Evolutionary conservation across 2,797 vertebrate genomes (phyloP), one percentile per base, ranked within the genome.

Genomic region (Gymnoscopelus microlampas): DNA sequence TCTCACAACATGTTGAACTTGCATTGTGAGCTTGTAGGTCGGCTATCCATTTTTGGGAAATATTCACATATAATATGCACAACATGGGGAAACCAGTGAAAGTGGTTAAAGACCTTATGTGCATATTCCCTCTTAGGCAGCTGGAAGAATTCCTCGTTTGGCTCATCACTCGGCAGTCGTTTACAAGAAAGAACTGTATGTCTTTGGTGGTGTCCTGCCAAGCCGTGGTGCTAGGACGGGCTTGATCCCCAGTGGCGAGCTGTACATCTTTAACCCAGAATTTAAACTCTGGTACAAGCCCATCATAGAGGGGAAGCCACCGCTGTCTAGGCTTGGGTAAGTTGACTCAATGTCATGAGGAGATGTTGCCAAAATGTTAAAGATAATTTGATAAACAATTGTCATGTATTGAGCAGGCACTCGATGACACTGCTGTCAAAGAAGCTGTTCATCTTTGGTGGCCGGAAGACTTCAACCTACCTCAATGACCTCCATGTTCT

Each of bases 281-380:
- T 94, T 93, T 90, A 94, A 95, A 85, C 93, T 98, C 70, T 98
- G 96, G 96, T 98, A 98, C 84, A 93, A 96, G 81, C 96, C 96
- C 35, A 96, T 97, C 56, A 94, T 95, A 70, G 96, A 97, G 75
- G 96, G 96, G 8, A 90, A 94, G 61, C 92, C 86, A 74, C 96
- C 96, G 75, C 87, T 94, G 63, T 93, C 96, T 72, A 94, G 96
- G 67, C 93, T 96, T 85, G 96, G 95, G 96, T 98, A 65, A 89
- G 96, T 83, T 51, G 60, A 5, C 10, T 23, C 48, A 50, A 50
- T 50, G 2, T 7, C 50, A 51, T 51, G 50, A 51, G 14, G n/a
- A n/a, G 4, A 5, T 15, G n/a, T 13, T 51, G 13, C 12, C 50
- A 29, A 29, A 29, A 29, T 29, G 26, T 29, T 29, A 1, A 13